Percentiles rank a stretch among this genome's conserved stretches.
These are phyloP conservation scores for Poeciliopsis turrubarensis DNA, from an alignment of 2,113 vertebrate species.

Conservation along the genomic window DNA sequence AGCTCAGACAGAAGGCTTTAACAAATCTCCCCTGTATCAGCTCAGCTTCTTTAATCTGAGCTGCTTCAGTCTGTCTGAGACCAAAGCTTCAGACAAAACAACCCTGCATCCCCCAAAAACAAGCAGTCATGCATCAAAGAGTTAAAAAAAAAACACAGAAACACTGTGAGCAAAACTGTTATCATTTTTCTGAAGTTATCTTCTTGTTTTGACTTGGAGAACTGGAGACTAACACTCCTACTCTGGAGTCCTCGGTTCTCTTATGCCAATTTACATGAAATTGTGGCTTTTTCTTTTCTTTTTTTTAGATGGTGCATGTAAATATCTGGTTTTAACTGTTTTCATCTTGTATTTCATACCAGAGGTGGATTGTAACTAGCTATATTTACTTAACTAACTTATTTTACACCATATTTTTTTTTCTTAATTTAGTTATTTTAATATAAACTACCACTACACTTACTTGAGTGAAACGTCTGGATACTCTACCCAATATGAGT, in stretches of 20 bases:
- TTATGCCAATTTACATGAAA: neutral
- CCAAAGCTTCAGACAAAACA: conserved; percentile 43
- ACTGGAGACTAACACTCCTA: neutral
- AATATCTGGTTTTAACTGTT: neutral
- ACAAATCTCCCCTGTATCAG: conserved; percentile 68
- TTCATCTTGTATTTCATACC: neutral
- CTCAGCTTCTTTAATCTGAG: conserved; percentile 64
- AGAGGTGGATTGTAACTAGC: too few relatives aligned
- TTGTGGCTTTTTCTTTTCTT: neutral
- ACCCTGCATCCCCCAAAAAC: neutral
- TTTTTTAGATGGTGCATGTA: neutral
- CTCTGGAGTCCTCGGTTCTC: neutral
- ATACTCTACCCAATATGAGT: too few relatives aligned
- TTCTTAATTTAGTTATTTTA: too few relatives aligned
- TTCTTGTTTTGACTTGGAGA: neutral
- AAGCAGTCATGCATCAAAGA: neutral
- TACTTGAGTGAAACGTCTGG: too few relatives aligned
- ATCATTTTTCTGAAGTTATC: neutral
- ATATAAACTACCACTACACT: too few relatives aligned
- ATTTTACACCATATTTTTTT: too few relatives aligned
- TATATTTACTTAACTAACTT: too few relatives aligned
- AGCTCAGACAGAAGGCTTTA: conserved; percentile 67
- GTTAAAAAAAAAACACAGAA: conserved; percentile 3
- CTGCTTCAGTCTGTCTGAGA: conserved; percentile 67
- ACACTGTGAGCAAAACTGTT: neutral